Base-by-base conservation (phyloP, 2,797 vertebrate species). In the Crenichthys baileyi region DNA sequence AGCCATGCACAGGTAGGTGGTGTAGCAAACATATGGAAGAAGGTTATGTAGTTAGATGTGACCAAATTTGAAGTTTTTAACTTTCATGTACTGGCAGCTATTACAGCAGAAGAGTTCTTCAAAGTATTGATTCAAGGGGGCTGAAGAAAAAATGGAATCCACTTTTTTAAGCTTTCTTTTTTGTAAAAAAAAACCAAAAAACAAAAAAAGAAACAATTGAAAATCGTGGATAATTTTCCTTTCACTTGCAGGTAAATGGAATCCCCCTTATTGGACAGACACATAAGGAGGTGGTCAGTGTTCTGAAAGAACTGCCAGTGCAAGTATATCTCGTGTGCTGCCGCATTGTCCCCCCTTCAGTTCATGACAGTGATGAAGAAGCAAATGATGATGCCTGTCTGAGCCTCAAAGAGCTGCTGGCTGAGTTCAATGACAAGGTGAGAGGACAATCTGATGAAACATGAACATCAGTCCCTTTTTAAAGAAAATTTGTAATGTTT, bases 201-300 rank as follows among this genome's bases (percentile, higher is more conserved):
- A 6, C 7, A 31, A 4, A 3, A 63, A 36, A 20, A 65, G 36
- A 0, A 65, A 39, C 7, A 65, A 36, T 60, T 31, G 26, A 24
- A 61, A 67, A 2, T 9, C 7, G 31, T 51, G 29, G 76, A 16
- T 78, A 4, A n/a, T 77, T 5, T 70, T 36, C 85, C 36, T 81
- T 77, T 36, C 4, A 7, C 29, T 77, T 56, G 48, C 85, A 98
- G 98, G 97, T 98, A 86, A 99, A 98, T 85, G 96, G 97, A 56
- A 95, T 96, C 80, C 95, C 96, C 88, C 93, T 99, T n/a, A 95
- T 98, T 85, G 97, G 97, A 73, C 96, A 97, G 94, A 97, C 94
- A 76, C 97, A 98, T 83, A 97, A 97, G 83, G 97, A 98, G 87
- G 98, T 98, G 71, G 95, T 98, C 79, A 96, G 87, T 88, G 95